Evolutionary conservation across 2,888 invertebrate species (phyloP), one percentile per base, ranked within the genome.

Genomic region (Drosophila neotestacea): DNA sequence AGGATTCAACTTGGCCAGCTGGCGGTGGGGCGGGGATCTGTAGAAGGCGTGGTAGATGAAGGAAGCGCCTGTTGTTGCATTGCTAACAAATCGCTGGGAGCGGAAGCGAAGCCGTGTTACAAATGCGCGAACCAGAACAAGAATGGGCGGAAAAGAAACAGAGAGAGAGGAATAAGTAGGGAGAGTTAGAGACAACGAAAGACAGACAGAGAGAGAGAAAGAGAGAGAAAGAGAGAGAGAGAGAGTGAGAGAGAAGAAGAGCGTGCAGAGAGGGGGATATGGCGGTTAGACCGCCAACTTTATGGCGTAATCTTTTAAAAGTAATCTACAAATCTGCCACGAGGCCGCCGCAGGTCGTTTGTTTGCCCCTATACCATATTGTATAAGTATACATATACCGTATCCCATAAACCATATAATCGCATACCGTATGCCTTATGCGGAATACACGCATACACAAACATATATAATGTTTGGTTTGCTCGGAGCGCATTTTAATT

Each of bases 301-400:
- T 85, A 85, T 85, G 89, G 84, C 89, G 84, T 85, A 85, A 85
- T 85, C 84, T 85, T 86, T 85, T 85, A 85, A 85, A 85, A 88
- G 89, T 88, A 85, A 85, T 85, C 84, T 85, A 85, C 84, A 85
- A 85, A 85, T 85, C 84, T 85, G 84, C 84, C 84, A 85, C 75
- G 69, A 84, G 84, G 71, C 62, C 84, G 89, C 84, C 84, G 84
- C 84, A 85, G 87, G 84, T 85, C 84, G 75, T 85, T 85, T 85
- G 84, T 86, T 83, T 83, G 71, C 65, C 63, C 66, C 66, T 67
- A 73, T 80, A 66, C 58, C 59, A 62, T 55, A 54, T 42, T 42
- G 42, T 36, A 51, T 27, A 22, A 22, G 22, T 22, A 7, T 6
- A 32, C 42, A 16, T 42, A 42, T 44, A 34, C 11, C 11, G 34